These are phyloP conservation scores for Matsumyia berberina DNA, from an alignment of 2,888 invertebrate species.

Conservation along the genomic window DNA sequence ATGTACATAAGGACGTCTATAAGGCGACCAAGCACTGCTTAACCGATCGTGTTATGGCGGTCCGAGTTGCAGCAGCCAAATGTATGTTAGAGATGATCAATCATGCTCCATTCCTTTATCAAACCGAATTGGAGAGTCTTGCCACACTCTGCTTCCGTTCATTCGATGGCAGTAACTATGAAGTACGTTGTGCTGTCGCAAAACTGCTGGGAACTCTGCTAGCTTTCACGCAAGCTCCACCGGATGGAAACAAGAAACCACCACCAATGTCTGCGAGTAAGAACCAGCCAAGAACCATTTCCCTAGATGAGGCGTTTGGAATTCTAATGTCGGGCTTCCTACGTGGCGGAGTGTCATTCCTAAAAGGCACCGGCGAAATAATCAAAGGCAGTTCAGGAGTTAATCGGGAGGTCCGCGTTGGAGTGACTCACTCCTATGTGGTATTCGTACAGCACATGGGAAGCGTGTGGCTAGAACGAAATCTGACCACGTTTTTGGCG, in stretches of 20 bases:
- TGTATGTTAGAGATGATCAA: conserved; percentile 95
- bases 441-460: conserved; percentile 97
- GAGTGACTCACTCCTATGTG: conserved; percentile 98
- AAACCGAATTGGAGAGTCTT: conserved; percentile 95
- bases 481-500: conserved; percentile 92
- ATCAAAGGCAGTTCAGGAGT: conserved; percentile 97
- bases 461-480: conserved; percentile 96
- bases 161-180: conserved; percentile 96
- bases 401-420: conserved; percentile 97
- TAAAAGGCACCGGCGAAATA: conserved; percentile 97
- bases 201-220: conserved; percentile 91
- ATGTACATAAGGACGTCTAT: conserved; percentile 94
- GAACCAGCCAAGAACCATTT: conserved; percentile 85
- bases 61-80: conserved; percentile 96
- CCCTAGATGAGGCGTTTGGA: conserved; percentile 95
- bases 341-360: conserved; percentile 95
- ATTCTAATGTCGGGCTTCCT: conserved; percentile 97
- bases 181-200: conserved; percentile 95
- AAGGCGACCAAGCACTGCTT: conserved; percentile 94
- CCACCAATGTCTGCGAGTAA: conserved; percentile 80
- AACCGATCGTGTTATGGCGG: conserved; percentile 96
- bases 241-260: conserved; percentile 83
- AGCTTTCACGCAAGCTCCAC: conserved; percentile 90
- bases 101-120: conserved; percentile 93
- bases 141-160: conserved; percentile 96